Conservation (phyloP, 1,140 invertebrate genomes). For the Oreohelix idahoensis region DNA sequence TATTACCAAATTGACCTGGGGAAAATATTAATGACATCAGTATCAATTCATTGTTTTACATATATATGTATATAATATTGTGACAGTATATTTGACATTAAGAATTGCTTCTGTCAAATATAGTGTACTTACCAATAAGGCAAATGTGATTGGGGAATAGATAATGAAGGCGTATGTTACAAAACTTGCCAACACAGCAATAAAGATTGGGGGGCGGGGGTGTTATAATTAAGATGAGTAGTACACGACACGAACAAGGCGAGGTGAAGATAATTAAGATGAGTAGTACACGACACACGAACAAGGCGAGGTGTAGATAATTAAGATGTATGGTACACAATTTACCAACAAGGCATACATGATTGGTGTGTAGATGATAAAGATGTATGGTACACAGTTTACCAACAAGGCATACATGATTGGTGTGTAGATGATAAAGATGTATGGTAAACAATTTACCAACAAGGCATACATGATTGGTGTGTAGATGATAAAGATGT, state of each 20-base stretch:
- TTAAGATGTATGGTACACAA: not conserved
- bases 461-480: not conserved
- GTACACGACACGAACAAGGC: too few relatives aligned
- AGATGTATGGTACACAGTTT: not conserved
- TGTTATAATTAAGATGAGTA: too few relatives aligned
- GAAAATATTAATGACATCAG: not conserved
- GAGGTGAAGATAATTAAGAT: not conserved
- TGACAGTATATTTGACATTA: too few relatives aligned
- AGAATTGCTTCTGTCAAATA: too few relatives aligned
- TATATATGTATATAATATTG: too few relatives aligned
- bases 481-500: not conserved
- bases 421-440: too few relatives aligned
- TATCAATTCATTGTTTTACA: not conserved
- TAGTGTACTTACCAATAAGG: not conserved
- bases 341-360: constrained; percentile 4
- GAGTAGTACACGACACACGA: not conserved
- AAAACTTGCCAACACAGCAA: too few relatives aligned
- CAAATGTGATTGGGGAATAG: not conserved
- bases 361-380: not conserved
- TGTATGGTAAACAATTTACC: not conserved
- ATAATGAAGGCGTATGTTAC: not conserved
- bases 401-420: too few relatives aligned
- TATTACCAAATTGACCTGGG: constrained; percentile 1
- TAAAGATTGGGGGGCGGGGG: too few relatives aligned
- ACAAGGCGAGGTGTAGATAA: too few relatives aligned